Base-by-base conservation (phyloP, 2,888 invertebrate species). In the Nasonovia ribisnigri region DNA sequence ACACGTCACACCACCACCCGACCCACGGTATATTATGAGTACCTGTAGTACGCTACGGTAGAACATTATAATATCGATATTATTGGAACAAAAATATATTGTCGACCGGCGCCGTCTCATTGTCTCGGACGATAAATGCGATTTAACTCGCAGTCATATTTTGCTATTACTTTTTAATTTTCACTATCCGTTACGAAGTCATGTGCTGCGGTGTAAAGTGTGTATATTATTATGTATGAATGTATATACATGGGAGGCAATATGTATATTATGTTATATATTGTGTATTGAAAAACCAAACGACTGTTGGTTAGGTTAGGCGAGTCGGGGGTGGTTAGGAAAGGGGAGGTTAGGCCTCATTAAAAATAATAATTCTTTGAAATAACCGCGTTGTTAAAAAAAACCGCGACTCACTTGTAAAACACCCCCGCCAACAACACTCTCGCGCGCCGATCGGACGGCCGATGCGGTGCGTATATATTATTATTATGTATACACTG, bases 281-380 rank as follows among this genome's bases (percentile, higher is more conserved):
- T 57, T 57, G 11, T 42, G 10, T 92, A 92, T 92, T 92, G 92
- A 87, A 88, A 92, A 67, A 87, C 87, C 87, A 48, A 87, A 29
- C 48, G 48, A 42, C 67, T 42, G 60, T 87, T 67, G 87, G 67
- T 87, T 29, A 16, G 51, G 29, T 54, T 10, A n/a, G n/a, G 13
- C 42, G 54, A 57, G 54, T 42, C 29, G 20, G 43, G 42, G 84
- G 77, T 29, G 20, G 43, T 29, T 54, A 36, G 51, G 88, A 20
- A 43, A 29, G 67, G 90, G 46, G 86, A 29, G 57, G 93, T 90
- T 93, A 89, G 84, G 84, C 93, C 93, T 93, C 93, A 93, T 93
- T 93, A 93, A 93, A 93, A 93, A 93, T 93, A 90, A 93, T 93
- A 93, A 93, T 93, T 90, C 93, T 93, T 93, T 93, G 88, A 93